A percentile compares a stretch with the other conserved stretches of the same genome.
Evolutionary conservation across 1,140 invertebrate species (phyloP).

Genomic region (Polyergus mexicanus): DNA sequence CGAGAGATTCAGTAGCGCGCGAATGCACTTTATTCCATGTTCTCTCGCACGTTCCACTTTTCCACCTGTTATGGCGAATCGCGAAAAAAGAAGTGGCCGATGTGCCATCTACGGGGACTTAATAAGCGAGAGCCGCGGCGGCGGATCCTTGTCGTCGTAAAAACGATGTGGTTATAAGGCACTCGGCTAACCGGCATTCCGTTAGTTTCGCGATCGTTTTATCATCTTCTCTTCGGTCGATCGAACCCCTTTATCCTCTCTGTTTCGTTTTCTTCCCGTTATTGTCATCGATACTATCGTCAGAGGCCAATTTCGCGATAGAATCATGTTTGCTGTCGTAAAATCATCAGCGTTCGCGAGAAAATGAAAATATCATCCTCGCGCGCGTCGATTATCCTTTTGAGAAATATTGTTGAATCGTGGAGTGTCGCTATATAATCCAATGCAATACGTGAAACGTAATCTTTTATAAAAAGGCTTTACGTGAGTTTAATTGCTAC

Average conservation of each 20-base stretch:
- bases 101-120: slow-evolving; percentile 63
- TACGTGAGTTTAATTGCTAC: slow-evolving; percentile 32
- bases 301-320: slow-evolving; percentile 46
- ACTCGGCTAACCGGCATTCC: slow-evolving; percentile 59
- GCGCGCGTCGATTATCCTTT: slow-evolving; percentile 46
- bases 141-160: slow-evolving; percentile 44
- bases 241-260: not conserved
- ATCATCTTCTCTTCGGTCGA: slow-evolving; percentile 42
- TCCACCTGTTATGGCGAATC: slow-evolving; percentile 57
- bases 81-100: slow-evolving; percentile 56
- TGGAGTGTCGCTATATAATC: slow-evolving; percentile 31
- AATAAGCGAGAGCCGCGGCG: slow-evolving; percentile 60
- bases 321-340: slow-evolving; percentile 51
- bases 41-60: slow-evolving; percentile 63
- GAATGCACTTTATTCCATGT: slow-evolving; percentile 30
- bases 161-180: slow-evolving; percentile 60
- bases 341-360: slow-evolving; percentile 9
- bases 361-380: slow-evolving; percentile 55
- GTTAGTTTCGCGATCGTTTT: slow-evolving; percentile 61
- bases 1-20: slow-evolving; percentile 10
- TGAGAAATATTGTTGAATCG: slow-evolving; percentile 12
- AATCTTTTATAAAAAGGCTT: slow-evolving; percentile 35
- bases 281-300: slow-evolving; percentile 7
- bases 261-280: not conserved
- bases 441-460: slow-evolving; percentile 5